Base-by-base conservation (phyloP, 2,888 invertebrate species). In the Limenitis arthemis region DNA sequence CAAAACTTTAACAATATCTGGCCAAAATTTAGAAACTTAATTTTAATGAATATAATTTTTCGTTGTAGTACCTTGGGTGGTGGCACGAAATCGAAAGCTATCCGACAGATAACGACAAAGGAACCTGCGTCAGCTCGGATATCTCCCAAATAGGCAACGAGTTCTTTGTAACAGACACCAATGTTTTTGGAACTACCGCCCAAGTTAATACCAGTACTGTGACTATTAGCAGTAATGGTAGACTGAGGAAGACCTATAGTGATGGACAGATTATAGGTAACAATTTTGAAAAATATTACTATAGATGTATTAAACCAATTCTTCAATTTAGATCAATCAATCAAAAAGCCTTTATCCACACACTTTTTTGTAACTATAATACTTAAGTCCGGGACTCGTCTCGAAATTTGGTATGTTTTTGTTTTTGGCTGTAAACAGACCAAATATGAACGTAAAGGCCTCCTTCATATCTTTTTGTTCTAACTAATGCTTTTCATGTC, bases 31-130 rank as follows among this genome's bases (percentile, higher is more conserved):
- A 4, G 2, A n/a, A n/a, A 20, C 20, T 20, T 20, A 20, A 20
- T 20, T 12, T n/a, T n/a, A 12, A 20, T 20, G 1, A 20, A 20
- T 20, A 20, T 20, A 11, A 6, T 40, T n/a, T 3, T 51, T 7
- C 34, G 56, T 69, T 64, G 7, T 65, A 84, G 84, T 84, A 71
- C 56, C 38, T 68, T 0, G 82, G 80, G 32, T 77, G 78, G 76
- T 84, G 84, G 84, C 79, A 83, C 49, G 80, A 83, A 58, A 70
- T 83, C 41, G 75, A 79, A 55, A 67, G 76, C 7, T 84, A 75
- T 56, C 75, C 81, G 0, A 60, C 67, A 0, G 70, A 72, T 43
- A 42, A 49, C 0, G 47, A 61, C 42, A 62, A 51, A 0, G 80
- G 80, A 1, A 64, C 69, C 2, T 84, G 84, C 55, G 64, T 70